Evolutionary conservation across 2,888 invertebrate genomes (phyloP), one percentile per base, ranked within the genome.

Genomic region (Microctonus brassicae): DNA sequence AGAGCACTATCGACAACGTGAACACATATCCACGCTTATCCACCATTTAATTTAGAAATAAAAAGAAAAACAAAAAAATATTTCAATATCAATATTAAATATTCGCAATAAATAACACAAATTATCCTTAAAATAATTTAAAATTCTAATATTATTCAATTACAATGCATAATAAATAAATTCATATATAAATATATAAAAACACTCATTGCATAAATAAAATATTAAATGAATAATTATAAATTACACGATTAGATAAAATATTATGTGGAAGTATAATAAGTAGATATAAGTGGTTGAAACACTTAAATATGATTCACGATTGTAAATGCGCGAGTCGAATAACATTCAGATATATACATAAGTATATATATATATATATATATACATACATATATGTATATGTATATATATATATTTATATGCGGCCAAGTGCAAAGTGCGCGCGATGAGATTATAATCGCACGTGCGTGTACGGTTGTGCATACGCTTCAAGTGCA

Each of bases 391-490:
- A n/a, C n/a, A n/a, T 57, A 11, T n/a, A n/a, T n/a, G n/a, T 29
- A n/a, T 10, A 33, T 26, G 24, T n/a, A n/a, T n/a, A n/a, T 29
- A n/a, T 10, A 33, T 26, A n/a, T n/a, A n/a, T n/a, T n/a, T 29
- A n/a, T 10, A 33, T 26, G 24, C 24, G 22, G 26, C 29, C 26
- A 47, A 42, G 63, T 63, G 47, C 63, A 63, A 47, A 47, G 42
- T 26, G 29, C 26, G 29, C 26, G n/a, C n/a, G n/a, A n/a, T n/a
- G 20, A 39, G 69, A 69, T 69, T 55, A 22, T 3, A 63, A 69
- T 69, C 63, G 39, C 39, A 63, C 57, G 62, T 69, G 69, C 63
- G 36, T 47, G 42, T 63, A 17, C 17, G 47, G 29, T n/a, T n/a
- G 26, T 24, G 47, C 47, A 47, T 52, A 47, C 52, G n/a, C 53